These are phyloP conservation scores for Anthonomus grandis DNA, from an alignment of 1,140 invertebrate genomes.

Conservation along the genomic window DNA sequence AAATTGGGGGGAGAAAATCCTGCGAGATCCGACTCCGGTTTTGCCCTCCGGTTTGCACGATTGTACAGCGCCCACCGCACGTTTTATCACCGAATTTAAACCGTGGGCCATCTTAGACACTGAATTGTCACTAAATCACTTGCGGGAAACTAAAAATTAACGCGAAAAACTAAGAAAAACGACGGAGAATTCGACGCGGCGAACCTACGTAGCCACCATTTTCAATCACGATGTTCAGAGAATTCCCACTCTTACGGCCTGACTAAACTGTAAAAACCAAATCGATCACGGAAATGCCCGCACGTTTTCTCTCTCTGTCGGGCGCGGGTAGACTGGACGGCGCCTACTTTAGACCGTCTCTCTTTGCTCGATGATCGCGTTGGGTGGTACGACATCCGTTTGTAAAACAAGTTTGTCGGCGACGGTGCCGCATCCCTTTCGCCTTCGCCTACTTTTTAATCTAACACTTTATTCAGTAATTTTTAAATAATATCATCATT, in stretches of 20 bases:
- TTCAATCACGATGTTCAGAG: constrained; percentile 48
- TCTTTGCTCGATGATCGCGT: constrained; percentile 30
- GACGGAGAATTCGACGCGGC: constrained; percentile 32
- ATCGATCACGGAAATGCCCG: constrained; percentile 14
- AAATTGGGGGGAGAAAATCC: constrained; percentile 81
- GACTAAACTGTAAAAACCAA: constrained; percentile 47
- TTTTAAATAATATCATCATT: too few relatives aligned
- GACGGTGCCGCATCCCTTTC: constrained; percentile 50
- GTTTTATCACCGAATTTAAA: constrained; percentile 53
- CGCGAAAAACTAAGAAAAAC: constrained; percentile 38
- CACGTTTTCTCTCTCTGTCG: constrained; percentile 16
- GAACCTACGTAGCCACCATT: constrained; percentile 47
- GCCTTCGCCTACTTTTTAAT: constrained; percentile 24
- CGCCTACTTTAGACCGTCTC: constrained; percentile 21
- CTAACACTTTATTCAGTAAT: not conserved
- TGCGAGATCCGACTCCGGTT: constrained; percentile 65
- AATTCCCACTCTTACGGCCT: constrained; percentile 46
- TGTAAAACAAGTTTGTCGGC: constrained; percentile 62
- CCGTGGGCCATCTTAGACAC: constrained; percentile 57
- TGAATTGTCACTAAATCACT: constrained; percentile 35
- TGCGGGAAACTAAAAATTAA: constrained; percentile 35
- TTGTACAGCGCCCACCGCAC: constrained; percentile 48
- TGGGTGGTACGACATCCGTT: constrained; percentile 58
- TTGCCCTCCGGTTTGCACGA: constrained; percentile 50
- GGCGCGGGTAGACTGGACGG: constrained; percentile 8